A percentile compares a stretch with the other conserved stretches of the same genome.
Evolutionary conservation across 2,888 invertebrate genomes (phyloP).

Genomic region (Caenorhabditis sp.): DNA sequence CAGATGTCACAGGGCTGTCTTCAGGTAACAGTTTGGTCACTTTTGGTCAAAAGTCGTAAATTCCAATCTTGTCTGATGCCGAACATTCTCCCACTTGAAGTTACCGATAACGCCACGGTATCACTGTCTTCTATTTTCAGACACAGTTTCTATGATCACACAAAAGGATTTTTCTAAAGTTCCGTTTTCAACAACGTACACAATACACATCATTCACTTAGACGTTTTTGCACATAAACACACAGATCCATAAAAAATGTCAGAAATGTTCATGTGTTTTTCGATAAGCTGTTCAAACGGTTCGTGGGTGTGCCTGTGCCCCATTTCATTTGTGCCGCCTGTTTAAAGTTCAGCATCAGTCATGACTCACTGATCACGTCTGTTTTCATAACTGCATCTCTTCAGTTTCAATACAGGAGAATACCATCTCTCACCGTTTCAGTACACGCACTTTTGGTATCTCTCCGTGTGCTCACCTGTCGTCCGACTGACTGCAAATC

Average conservation of each 20-base stretch:
- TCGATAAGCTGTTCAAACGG: constrained; percentile 64
- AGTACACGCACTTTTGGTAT: constrained; percentile 43
- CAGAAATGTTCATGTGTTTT: constrained; percentile 33
- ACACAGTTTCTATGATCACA: neutral
- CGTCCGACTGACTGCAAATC: constrained; percentile 28
- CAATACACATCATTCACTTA: constrained; percentile 36
- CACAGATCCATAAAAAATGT: constrained; percentile 33
- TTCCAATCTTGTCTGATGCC: no score
- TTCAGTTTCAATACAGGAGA: neutral
- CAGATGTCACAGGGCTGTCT: no score
- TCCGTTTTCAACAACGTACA: constrained; percentile 7
- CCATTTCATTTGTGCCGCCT: constrained; percentile 41
- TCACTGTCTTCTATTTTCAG: neutral
- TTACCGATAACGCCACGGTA: no score
- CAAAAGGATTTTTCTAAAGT: neutral
- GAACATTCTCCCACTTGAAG: no score
- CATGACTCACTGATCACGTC: constrained; percentile 51
- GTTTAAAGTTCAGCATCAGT: constrained; percentile 60
- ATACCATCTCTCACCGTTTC: constrained; percentile 31
- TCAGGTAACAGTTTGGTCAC: no score
- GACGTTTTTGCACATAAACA: constrained; percentile 20
- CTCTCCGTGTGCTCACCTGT: constrained; percentile 60
- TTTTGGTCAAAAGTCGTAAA: no score
- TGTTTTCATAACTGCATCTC: constrained; percentile 28
- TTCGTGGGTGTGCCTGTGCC: constrained; percentile 51